Evolutionary conservation across 1,140 invertebrate genomes (phyloP).

Genomic region (Psilanteris sp.): DNA sequence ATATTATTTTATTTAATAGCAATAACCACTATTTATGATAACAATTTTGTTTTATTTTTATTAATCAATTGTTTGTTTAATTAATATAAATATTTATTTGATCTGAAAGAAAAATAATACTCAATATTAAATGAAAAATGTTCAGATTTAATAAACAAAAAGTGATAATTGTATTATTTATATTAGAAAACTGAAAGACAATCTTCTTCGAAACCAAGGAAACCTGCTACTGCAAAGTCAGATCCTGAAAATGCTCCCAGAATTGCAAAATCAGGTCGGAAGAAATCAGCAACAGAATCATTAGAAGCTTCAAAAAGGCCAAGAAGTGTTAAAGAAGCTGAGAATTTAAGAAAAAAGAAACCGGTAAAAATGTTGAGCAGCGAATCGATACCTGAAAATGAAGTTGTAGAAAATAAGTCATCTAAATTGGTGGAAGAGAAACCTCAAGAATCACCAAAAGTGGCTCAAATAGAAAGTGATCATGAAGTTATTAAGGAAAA

Average conservation of each 20-base stretch:
- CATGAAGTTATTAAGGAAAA: slow-evolving; percentile 2
- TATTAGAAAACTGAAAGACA: slow-evolving; percentile 33
- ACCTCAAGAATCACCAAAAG: slow-evolving; percentile 6
- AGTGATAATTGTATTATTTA: too few relatives aligned
- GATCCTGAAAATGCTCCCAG: slow-evolving; percentile 46
- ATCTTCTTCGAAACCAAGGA: slow-evolving; percentile 23
- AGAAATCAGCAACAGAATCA: slow-evolving; percentile 24
- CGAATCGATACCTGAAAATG: slow-evolving; percentile 52
- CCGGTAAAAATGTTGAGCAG: slow-evolving; percentile 30
- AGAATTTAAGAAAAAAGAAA: slow-evolving; percentile 27
- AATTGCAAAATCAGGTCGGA: slow-evolving; percentile 25
- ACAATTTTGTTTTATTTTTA: too few relatives aligned
- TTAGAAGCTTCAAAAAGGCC: slow-evolving; percentile 22
- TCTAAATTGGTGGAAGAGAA: slow-evolving; percentile 15
- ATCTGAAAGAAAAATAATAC: too few relatives aligned
- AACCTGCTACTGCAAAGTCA: slow-evolving; percentile 36
- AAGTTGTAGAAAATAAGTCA: slow-evolving; percentile 33
- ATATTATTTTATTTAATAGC: too few relatives aligned
- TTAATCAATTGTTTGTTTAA: too few relatives aligned
- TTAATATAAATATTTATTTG: too few relatives aligned
- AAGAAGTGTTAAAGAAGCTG: slow-evolving; percentile 41
- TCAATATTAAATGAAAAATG: too few relatives aligned
- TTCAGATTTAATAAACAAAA: too few relatives aligned
- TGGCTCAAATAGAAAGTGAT: slow-evolving; percentile 6
- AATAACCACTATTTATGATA: too few relatives aligned